Evolutionary conservation across 2,888 invertebrate species (phyloP), one percentile per base, ranked within the genome.

Genomic region (Acleris cristana): DNA sequence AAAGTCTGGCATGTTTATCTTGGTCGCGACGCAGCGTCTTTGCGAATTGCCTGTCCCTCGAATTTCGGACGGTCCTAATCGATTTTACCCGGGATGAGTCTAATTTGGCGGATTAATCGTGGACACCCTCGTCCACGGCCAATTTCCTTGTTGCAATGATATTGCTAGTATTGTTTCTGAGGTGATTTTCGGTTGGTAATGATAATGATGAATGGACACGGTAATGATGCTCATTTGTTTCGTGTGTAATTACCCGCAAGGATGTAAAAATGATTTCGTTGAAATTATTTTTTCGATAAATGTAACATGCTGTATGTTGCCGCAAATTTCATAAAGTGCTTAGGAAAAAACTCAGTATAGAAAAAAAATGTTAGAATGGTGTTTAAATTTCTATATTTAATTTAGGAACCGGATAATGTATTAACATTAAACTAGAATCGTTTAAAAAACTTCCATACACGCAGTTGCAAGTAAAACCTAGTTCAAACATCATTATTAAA

Each of bases 1-100:
- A 90, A 92, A 89, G 80, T 77, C 84, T 85, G 90, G 89, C 88
- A 89, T 92, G 92, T 92, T 92, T 92, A 92, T 92, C 92, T 92
- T 92, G 86, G 84, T 80, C 79, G 84, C 82, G 86, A 80, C 81
- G 82, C 84, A 75, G 82, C 85, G 79, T 77, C 79, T 75, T 82
- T 82, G 88, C 87, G 89, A 89, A 89, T 90, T 84, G 88, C 85
- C 79, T 70, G 73, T 76, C 74, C 72, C 75, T 69, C 69, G 75
- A 76, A 77, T 76, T 81, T 80, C 78, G 79, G 82, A 77, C 80
- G 72, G 49, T 78, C 83, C 85, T 90, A 92, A 92, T 92, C 92
- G 92, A 92, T 92, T 92, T 90, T 86, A 85, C 86, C 83, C 79
- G 80, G 88, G 90, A 88, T 85, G 81, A 80, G 87, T 88, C 92